Evolutionary conservation across 2,113 vertebrate species (phyloP), one percentile per base, ranked within the genome.

Genomic region (Hypanus sabinus): DNA sequence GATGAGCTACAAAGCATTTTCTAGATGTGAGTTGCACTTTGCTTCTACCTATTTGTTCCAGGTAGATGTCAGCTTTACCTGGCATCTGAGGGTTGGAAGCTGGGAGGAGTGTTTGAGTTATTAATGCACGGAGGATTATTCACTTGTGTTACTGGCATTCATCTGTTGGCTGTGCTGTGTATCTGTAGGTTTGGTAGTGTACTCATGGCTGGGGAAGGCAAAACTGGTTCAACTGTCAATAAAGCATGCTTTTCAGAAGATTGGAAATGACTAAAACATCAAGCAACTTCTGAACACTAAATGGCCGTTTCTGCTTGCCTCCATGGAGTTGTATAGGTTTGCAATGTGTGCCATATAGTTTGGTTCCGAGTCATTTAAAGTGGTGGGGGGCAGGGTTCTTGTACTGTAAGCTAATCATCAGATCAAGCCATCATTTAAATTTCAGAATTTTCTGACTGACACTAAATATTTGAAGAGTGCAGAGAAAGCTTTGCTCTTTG

Each of bases 191-290:
- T 90, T 90, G 27, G 85, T 68, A 65, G 14, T 68, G 16, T 36
- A n/a, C 60, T 65, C 14, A 33, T 18, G 27, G 83, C 27, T 11
- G n/a, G n/a, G 60, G n/a, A 30, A 65, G 27, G 83, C 12, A 60
- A 65, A 33, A n/a, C 62, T 24, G 8, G 27, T 90, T 36, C 30
- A 90, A 88, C 60, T 12, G 16, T 36, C 3, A 33, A 18, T 33
- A 10, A 88, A 88, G 60, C 60, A 90, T 16, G 65, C 85, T 14
- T 88, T 8, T 33, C 12, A 68, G 60, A n/a, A 88, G 33, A 65
- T 68, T 90, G 62, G 60, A 90, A 90, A 90, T 5, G 76, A 62
- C 30, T 88, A 88, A n/a, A 88, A 7, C 85, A 87, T 27, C 57
- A 57, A 87, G n/a, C 85, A 65, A 88, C 62, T 88, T 30, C 2